Conservation (phyloP, 2,888 invertebrate species). For the Harpalus rubripes region DNA sequence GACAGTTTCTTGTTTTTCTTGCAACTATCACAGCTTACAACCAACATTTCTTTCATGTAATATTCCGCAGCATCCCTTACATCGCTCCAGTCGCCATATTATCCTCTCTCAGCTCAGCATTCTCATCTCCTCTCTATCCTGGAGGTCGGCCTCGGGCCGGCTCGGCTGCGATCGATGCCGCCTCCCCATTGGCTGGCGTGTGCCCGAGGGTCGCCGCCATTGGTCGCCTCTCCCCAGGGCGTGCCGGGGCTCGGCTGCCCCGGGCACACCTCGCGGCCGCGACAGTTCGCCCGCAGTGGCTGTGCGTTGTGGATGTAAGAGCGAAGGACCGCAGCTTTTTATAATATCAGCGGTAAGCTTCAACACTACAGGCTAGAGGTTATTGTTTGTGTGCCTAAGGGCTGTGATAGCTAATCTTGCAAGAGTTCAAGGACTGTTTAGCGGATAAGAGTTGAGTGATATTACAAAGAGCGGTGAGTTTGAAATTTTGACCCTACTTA, state of each 20-base stretch:
- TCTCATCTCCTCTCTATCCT: neutral
- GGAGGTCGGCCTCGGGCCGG: conserved; percentile 36
- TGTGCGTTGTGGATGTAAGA: conserved; percentile 32
- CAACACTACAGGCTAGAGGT: conserved; percentile 34
- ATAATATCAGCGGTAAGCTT: neutral
- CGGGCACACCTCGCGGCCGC: conserved; percentile 74
- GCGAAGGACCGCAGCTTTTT: neutral
- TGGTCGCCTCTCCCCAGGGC: conserved; percentile 72
- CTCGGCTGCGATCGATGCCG: conserved; percentile 44
- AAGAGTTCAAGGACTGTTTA: neutral
- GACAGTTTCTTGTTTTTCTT: no score
- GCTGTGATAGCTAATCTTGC: conserved; percentile 34
- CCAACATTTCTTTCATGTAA: no score
- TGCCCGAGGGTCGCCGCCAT: conserved; percentile 39
- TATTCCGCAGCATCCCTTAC: no score
- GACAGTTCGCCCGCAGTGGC: conserved; percentile 74
- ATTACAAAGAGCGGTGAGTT: conserved; percentile 14
- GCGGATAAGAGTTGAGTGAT: conserved; percentile 4
- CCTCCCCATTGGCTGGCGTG: conserved; percentile 31
- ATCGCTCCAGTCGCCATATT: no score
- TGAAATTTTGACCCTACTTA: no score
- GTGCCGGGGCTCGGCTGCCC: conserved; percentile 71
- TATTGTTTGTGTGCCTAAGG: conserved; percentile 40
- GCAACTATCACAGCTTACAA: no score
- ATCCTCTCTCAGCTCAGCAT: no score